Evolutionary conservation across 1,140 invertebrate species (phyloP), one percentile per base, ranked within the genome.

Genomic region (Drosophila watanabei): DNA sequence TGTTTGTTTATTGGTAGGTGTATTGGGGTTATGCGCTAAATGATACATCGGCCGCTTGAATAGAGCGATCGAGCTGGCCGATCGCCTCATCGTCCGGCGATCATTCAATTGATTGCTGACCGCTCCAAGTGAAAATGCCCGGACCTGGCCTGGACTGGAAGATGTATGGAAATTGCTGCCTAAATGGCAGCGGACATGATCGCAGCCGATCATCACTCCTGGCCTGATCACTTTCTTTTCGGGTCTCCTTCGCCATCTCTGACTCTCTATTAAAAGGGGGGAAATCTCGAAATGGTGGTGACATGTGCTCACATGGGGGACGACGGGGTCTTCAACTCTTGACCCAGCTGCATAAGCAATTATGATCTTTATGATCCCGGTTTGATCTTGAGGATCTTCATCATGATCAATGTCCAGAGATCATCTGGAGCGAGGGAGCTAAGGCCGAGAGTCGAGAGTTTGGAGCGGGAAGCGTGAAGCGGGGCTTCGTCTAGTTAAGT

Each of bases 1-100:
- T 90, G 86, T 90, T 89, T 89, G 86, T 89, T 89, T 89, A 90
- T 89, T 87, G 83, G 77, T 85, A 80, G 82, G 79, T 77, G 82
- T 86, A 87, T 86, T 88, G 85, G 81, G 86, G 85, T 88, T 89
- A 90, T 82, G 68, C 86, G 66, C 85, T 88, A 88, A 88, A 89
- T 89, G 86, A 90, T 87, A 88, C 83, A 82, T 80, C 75, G 79
- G 76, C 68, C 80, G 76, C 77, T 82, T 70, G 82, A 86, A 86
- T 84, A 86, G 82, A 84, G 82, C 82, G 82, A 84, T 88, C 83
- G 84, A 83, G 69, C 57, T 39, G 45, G 66, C 43, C 54, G 58
- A 75, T 61, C 24, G 45, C 4, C 24, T 1, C 30, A 18, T 20
- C 30, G 51, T 54, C 51, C 18, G 32, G 46, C 75, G 82, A 84